These are phyloP conservation scores for Apostichopus japonicus DNA, from an alignment of 35 echinoderm and acorn worm genomes.

Conservation along the genomic window DNA sequence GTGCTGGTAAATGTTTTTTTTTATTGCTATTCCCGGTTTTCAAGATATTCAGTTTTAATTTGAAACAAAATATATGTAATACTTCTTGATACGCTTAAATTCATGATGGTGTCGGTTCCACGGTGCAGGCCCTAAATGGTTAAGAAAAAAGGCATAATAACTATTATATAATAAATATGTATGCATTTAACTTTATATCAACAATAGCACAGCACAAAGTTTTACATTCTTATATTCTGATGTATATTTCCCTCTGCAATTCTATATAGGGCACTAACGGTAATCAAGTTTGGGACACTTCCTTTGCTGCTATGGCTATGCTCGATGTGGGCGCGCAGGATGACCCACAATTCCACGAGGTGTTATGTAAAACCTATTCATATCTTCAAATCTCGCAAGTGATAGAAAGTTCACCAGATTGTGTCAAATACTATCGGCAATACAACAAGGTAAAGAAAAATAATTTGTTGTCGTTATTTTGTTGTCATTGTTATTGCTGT, in stretches of 20 bases:
- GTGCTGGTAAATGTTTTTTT: too few relatives aligned
- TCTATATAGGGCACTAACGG: slow-evolving; percentile 78
- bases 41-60: too few relatives aligned
- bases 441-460: slow-evolving; percentile 78
- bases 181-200: too few relatives aligned
- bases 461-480: not conserved
- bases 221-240: too few relatives aligned
- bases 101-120: too few relatives aligned
- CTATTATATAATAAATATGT: too few relatives aligned
- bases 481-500: not conserved
- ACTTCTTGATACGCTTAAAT: too few relatives aligned
- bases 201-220: too few relatives aligned
- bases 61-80: too few relatives aligned
- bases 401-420: slow-evolving; percentile 79
- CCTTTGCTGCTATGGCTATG: slow-evolving; percentile 80
- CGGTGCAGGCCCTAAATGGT: too few relatives aligned
- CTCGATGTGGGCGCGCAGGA: slow-evolving; percentile 59
- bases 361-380: slow-evolving; percentile 58
- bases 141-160: too few relatives aligned
- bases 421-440: slow-evolving; percentile 79
- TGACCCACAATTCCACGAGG: slow-evolving; percentile 68
- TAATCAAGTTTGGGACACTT: slow-evolving; percentile 83
- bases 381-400: slow-evolving; percentile 81
- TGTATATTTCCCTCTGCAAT: not conserved
- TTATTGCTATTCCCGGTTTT: too few relatives aligned